phyloP scores from a whole-genome alignment of 2,888 invertebrate genomes.

The Rapana venosa region DNA sequence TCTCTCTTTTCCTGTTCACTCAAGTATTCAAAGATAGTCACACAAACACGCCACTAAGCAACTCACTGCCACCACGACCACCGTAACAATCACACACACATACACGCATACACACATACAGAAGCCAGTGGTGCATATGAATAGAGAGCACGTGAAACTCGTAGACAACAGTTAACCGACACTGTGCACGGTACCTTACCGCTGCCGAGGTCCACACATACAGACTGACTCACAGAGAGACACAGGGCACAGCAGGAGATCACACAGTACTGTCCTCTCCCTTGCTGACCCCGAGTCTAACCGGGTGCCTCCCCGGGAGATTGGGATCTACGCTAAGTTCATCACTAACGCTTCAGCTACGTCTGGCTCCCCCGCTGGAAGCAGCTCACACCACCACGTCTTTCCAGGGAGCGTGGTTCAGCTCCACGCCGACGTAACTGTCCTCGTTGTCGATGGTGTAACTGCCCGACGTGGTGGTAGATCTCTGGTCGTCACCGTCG shows the following conservation, averaged over 20 bases:
- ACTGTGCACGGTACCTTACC: not conserved
- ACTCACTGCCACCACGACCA: not conserved
- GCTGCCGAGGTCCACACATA: not conserved
- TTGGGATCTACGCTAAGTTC: not conserved
- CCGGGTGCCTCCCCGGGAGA: not conserved
- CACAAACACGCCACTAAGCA: not conserved
- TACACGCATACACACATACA: not conserved
- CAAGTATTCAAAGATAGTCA: not conserved
- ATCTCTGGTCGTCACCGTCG: constrained; percentile 68
- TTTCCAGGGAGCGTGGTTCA: constrained; percentile 54
- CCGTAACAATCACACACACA: not conserved
- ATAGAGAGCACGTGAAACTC: not conserved
- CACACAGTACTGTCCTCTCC: no score
- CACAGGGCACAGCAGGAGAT: not conserved
- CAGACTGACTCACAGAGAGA: constrained; percentile 1
- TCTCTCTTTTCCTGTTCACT: not conserved
- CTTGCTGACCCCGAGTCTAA: not conserved
- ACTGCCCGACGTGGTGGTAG: constrained; percentile 72
- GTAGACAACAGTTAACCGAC: not conserved
- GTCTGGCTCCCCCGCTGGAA: not conserved
- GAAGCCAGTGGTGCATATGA: constrained; percentile 3
- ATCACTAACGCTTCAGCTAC: not conserved
- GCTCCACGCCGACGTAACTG: constrained; percentile 56
- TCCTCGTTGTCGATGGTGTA: constrained; percentile 70
- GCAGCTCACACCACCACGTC: constrained; percentile 62